phyloP scores from a whole-genome alignment of 2,888 invertebrate genomes.

The Pristionchus fissidentatus region DNA sequence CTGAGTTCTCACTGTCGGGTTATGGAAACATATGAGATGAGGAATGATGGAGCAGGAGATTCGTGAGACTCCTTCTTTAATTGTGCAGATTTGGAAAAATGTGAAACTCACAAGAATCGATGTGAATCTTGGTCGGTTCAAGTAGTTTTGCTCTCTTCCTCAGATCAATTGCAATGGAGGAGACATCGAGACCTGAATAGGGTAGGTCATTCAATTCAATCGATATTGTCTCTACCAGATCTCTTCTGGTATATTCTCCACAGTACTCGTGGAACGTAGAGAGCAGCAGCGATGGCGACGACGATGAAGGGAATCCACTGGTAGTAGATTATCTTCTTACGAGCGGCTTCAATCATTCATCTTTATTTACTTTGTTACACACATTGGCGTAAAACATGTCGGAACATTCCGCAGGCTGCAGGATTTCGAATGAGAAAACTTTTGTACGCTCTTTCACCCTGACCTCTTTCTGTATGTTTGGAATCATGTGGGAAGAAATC shows the following conservation, averaged over 20 bases:
- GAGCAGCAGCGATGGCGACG: constrained; percentile 63
- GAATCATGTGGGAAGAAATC: no score
- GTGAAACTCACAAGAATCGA: constrained; percentile 2
- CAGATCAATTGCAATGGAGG: constrained; percentile 55
- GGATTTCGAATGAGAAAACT: background rate
- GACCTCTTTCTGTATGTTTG: no score
- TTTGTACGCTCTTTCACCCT: no score
- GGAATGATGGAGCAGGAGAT: background rate
- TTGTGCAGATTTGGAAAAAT: background rate
- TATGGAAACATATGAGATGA: no score
- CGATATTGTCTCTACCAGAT: constrained; percentile 51
- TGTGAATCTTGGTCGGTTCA: background rate
- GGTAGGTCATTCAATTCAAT: background rate
- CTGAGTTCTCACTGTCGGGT: no score
- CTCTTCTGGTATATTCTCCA: constrained; percentile 69
- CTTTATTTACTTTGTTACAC: no score
- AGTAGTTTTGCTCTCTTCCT: constrained; percentile 52
- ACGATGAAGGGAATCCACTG: constrained; percentile 75
- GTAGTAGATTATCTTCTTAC: constrained; percentile 56
- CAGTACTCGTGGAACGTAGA: constrained; percentile 68
- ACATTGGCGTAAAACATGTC: no score
- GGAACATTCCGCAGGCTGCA: background rate
- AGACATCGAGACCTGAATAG: constrained; percentile 53
- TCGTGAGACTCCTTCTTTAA: background rate
- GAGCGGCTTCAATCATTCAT: no score